Conservation (phyloP, 2,113 vertebrate genomes). For the Pygoscelis adeliae region DNA sequence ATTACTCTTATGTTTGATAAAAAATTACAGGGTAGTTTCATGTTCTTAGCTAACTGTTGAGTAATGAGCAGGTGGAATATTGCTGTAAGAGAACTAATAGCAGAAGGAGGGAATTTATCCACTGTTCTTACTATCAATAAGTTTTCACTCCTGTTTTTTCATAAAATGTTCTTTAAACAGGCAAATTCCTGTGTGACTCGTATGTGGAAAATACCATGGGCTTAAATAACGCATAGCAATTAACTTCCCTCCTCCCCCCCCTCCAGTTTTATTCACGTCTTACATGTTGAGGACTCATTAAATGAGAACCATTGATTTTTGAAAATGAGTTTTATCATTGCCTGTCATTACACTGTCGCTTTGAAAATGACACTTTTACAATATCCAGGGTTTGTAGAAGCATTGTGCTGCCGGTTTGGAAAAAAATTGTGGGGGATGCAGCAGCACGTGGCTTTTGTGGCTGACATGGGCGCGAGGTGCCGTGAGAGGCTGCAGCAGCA, state of each 20-base stretch:
- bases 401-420: not conserved
- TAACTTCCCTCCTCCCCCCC: not conserved
- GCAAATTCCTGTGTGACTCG: not conserved
- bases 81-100: not conserved
- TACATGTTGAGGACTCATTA: not conserved
- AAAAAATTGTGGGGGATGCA: not conserved
- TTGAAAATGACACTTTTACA: not conserved
- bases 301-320: not conserved
- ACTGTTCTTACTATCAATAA: not conserved
- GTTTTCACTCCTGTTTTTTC: not conserved
- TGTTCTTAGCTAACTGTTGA: not conserved
- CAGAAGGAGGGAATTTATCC: not conserved
- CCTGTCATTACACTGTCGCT: not conserved
- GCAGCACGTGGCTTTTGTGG: not conserved
- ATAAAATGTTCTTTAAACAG: not conserved
- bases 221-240: conserved; percentile 19
- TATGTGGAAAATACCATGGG: not conserved
- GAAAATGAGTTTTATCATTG: not conserved
- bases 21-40: not conserved
- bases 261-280: not conserved
- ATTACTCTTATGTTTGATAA: not conserved
- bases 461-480: not conserved
- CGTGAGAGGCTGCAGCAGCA: not conserved
- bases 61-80: not conserved
- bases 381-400: not conserved